phyloP scores from a whole-genome alignment of 2,797 vertebrate genomes.

The Salmo trutta region DNA sequence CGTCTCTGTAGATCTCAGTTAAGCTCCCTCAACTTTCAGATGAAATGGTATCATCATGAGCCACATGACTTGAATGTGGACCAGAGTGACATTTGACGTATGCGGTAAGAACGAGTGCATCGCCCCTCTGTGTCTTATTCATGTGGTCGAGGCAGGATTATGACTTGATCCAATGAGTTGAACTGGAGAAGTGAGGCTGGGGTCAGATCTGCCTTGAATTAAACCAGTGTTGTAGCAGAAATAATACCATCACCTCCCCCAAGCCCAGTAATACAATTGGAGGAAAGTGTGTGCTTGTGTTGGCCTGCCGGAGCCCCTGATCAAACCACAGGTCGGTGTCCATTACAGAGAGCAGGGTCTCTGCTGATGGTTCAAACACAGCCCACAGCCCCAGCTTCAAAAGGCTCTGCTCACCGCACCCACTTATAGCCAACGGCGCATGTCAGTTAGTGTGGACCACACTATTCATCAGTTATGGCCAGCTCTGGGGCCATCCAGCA shows the following conservation, averaged over 20 bases:
- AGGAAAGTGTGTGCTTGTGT: constrained; percentile 30
- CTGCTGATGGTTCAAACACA: constrained; percentile 70
- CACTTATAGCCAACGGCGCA: constrained; percentile 73
- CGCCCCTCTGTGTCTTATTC: constrained; percentile 64
- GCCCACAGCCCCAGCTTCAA: constrained; percentile 67
- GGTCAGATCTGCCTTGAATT: constrained; percentile 76
- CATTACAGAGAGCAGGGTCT: constrained; percentile 71
- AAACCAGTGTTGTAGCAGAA: constrained; percentile 70
- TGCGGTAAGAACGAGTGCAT: constrained; percentile 56
- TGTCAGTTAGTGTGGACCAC: constrained; percentile 75
- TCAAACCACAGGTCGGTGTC: constrained; percentile 75
- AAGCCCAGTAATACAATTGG: constrained; percentile 23
- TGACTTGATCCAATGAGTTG: constrained; percentile 65
- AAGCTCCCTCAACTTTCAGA: constrained; percentile 60
- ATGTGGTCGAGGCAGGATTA: constrained; percentile 72
- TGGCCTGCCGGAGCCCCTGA: constrained; percentile 55
- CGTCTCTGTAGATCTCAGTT: constrained; percentile 51
- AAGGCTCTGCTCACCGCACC: constrained; percentile 66
- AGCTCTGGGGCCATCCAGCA: constrained; percentile 57
- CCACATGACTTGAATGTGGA: constrained; percentile 60
- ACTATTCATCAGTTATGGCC: constrained; percentile 76
- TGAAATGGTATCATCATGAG: constrained; percentile 51
- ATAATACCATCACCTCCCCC: constrained; percentile 70
- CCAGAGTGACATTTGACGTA: constrained; percentile 69
- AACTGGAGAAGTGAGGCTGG: constrained; percentile 47